phyloP scores from a whole-genome alignment of 2,888 invertebrate species.

The Troides helena region DNA sequence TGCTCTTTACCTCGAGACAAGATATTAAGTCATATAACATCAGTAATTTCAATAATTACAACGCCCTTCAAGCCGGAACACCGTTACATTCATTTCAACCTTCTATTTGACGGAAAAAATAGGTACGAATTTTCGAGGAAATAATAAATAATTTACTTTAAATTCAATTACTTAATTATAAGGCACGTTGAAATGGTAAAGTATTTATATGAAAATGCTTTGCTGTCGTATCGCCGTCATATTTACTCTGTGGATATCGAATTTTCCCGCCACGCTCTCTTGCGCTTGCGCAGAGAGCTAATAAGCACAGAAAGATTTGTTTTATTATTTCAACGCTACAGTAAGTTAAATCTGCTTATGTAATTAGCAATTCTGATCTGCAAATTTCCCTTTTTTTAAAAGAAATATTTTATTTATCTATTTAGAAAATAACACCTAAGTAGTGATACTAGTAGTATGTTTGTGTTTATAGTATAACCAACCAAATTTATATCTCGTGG shows the following conservation, averaged over 20 bases:
- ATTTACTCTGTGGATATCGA: constrained; percentile 24
- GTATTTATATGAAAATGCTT: background rate
- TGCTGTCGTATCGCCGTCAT: constrained; percentile 5
- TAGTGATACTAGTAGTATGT: background rate
- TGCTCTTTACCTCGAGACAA: too few relatives aligned
- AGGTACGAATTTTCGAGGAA: background rate
- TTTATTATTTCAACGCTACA: constrained; percentile 61
- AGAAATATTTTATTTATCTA: background rate
- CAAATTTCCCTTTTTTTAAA: constrained; percentile 16
- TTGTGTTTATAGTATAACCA: background rate
- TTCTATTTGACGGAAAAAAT: background rate
- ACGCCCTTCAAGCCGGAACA: background rate
- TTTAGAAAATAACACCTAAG: background rate
- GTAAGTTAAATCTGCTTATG: constrained; percentile 36
- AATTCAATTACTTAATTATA: too few relatives aligned
- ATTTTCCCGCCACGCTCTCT: constrained; percentile 59
- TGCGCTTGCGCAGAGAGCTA: constrained; percentile 52
- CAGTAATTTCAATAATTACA: background rate
- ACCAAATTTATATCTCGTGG: background rate
- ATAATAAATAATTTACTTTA: too few relatives aligned
- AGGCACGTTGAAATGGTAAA: background rate
- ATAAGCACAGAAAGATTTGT: constrained; percentile 59
- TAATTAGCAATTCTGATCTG: constrained; percentile 28
- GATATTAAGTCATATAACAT: too few relatives aligned
- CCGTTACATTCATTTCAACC: too few relatives aligned